Evolutionary conservation across 1,140 invertebrate species (phyloP).

Genomic region (Stegodyphus dumicola): DNA sequence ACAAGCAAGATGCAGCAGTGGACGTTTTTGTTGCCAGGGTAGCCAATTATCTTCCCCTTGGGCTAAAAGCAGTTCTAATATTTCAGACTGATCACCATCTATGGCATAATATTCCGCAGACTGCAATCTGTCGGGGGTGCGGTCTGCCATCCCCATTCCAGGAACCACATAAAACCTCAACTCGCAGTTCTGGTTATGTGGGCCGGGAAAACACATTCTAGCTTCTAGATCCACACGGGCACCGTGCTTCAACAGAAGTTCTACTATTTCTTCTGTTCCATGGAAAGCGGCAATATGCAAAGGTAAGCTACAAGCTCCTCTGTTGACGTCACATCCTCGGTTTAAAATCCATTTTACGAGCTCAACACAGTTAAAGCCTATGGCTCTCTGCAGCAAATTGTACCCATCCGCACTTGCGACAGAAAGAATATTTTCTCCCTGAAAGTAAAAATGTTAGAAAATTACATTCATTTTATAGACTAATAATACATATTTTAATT

Average conservation of each 20-base stretch:
- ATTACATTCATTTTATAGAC: background rate
- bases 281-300: constrained; percentile 79
- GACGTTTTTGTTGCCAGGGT: constrained; percentile 72
- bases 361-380: constrained; percentile 79
- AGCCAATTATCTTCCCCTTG: constrained; percentile 79
- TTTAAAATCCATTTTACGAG: constrained; percentile 77
- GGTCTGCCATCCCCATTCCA: constrained; percentile 63
- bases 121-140: constrained; percentile 75
- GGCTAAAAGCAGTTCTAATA: constrained; percentile 75
- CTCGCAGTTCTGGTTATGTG: constrained; percentile 78
- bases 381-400: constrained; percentile 79
- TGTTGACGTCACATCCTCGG: constrained; percentile 76
- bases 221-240: constrained; percentile 70
- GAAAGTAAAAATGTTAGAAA: constrained; percentile 31
- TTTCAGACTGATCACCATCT: constrained; percentile 75
- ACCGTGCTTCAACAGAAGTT: constrained; percentile 70
- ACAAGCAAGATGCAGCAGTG: constrained; percentile 77
- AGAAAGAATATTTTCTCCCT: constrained; percentile 77
- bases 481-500: background rate
- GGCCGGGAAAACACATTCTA: constrained; percentile 77
- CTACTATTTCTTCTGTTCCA: constrained; percentile 73
- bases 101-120: constrained; percentile 80
- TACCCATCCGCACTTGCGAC: constrained; percentile 79
- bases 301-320: constrained; percentile 78
- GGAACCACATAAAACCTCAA: constrained; percentile 69